A percentile compares a stretch with the other conserved stretches of the same genome.
Evolutionary conservation across 2,113 vertebrate genomes (phyloP).

Genomic region (Xiphophorus couchianus): DNA sequence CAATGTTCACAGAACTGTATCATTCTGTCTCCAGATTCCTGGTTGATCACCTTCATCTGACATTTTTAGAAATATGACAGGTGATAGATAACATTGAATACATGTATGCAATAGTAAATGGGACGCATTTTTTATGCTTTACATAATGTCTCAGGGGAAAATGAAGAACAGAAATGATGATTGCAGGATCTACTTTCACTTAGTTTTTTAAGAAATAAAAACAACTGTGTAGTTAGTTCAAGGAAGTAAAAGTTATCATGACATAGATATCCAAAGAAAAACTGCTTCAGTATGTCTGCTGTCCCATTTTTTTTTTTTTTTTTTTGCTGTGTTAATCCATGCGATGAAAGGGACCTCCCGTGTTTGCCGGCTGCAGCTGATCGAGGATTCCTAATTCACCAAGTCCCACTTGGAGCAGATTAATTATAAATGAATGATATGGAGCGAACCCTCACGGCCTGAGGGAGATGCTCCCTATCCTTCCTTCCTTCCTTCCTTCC

Average conservation of each 20-base stretch:
- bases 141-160: too few species aligned
- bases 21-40: background rate
- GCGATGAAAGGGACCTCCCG: slow-evolving; percentile 40
- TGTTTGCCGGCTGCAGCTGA: slow-evolving; percentile 30
- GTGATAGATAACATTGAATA: background rate
- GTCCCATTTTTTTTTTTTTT: background rate
- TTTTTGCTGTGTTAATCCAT: slow-evolving; percentile 2
- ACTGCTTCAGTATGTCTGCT: background rate
- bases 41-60: background rate
- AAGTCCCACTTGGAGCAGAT: slow-evolving; percentile 73
- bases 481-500: slow-evolving; percentile 33
- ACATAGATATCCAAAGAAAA: background rate
- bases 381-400: slow-evolving; percentile 63
- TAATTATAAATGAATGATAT: slow-evolving; percentile 81
- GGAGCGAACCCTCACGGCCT: slow-evolving; percentile 70
- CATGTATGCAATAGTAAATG: background rate
- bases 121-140: background rate
- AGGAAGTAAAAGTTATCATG: background rate
- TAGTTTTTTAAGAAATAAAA: background rate
- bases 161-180: too few species aligned
- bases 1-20: background rate
- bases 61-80: background rate
- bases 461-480: slow-evolving; percentile 51
- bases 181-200: background rate
- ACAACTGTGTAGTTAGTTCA: background rate